A percentile compares a stretch with the other conserved stretches of the same genome.
Conservation (phyloP, 1,140 invertebrate genomes). For the Sarcophaga peregrina region DNA sequence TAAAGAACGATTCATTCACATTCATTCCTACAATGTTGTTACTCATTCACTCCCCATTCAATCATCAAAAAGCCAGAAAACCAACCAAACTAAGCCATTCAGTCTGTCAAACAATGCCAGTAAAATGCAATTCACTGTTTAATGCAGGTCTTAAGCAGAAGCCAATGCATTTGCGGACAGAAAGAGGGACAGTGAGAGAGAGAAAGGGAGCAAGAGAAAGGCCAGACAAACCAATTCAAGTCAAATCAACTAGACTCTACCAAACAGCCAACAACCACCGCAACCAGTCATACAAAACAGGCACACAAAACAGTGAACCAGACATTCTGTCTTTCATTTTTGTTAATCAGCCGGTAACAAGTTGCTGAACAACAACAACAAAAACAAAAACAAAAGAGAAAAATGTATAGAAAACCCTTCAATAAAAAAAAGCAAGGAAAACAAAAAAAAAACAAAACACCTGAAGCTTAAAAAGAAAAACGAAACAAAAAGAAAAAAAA, state of each 20-base stretch:
- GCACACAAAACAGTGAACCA: not conserved
- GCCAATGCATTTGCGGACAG: too few species aligned
- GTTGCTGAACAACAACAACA: conserved; percentile 12
- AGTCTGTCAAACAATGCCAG: too few species aligned
- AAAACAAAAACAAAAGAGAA: not conserved
- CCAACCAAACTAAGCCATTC: too few species aligned
- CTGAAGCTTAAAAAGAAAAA: not conserved
- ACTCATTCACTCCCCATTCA: not conserved
- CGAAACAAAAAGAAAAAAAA: not conserved
- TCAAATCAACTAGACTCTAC: not conserved
- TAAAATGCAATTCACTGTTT: too few species aligned
- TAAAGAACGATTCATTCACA: not conserved
- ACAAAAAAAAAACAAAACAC: not conserved
- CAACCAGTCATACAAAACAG: not conserved
- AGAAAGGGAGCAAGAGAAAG: not conserved
- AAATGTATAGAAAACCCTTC: not conserved
- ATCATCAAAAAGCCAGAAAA: too few species aligned
- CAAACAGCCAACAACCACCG: not conserved
- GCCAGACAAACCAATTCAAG: not conserved
- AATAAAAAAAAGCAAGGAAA: not conserved
- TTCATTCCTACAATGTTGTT: not conserved
- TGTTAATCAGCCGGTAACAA: conserved; percentile 7
- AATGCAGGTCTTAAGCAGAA: too few species aligned
- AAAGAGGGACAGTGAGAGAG: too few species aligned
- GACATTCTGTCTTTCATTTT: not conserved